Evolutionary conservation across 2,888 invertebrate genomes (phyloP), one percentile per base, ranked within the genome.

Genomic region (Andrena chrysosceles): DNA sequence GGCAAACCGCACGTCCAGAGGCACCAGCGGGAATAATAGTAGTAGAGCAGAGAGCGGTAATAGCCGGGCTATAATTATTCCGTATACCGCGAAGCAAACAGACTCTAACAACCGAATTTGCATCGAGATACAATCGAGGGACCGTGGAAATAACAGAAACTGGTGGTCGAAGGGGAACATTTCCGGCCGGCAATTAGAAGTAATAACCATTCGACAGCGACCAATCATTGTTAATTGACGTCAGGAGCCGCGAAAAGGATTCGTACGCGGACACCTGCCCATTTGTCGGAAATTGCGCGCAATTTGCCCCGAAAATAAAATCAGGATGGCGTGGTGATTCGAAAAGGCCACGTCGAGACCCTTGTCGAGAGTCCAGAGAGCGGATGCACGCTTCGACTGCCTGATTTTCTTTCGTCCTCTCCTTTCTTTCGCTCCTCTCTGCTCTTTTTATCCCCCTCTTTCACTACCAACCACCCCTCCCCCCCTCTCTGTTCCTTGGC

Each of bases 181-280:
- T 86, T 84, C 80, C 83, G 83, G 73, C 79, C 79, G 73, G 79
- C 86, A 90, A 90, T 90, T 90, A 90, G 84, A 81, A 81, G 79
- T 87, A 89, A 90, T 89, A 84, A 86, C 81, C 72, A 86, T 87
- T 86, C 81, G 74, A 75, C 73, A 54, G 60, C 76, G 77, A 83
- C 84, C 89, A 87, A 91, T 90, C 89, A 89, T 89, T 91, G 89
- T 88, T 91, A 91, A 91, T 90, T 90, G 88, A 90, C 88, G 85
- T 85, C 83, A 85, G 85, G 76, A 84, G 70, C 80, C 74, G 83
- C 68, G 77, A 85, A 56, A 83, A 81, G 85, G 83, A 85, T 84
- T 90, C 81, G 66, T 66, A 66, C 85, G 81, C 78, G 72, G 76
- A 78, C 83, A 85, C 81, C 88, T 83, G 87, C 85, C 85, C 85